These are phyloP conservation scores for Nemotelus nigrinus DNA, from an alignment of 2,888 invertebrate genomes.

Conservation along the genomic window DNA sequence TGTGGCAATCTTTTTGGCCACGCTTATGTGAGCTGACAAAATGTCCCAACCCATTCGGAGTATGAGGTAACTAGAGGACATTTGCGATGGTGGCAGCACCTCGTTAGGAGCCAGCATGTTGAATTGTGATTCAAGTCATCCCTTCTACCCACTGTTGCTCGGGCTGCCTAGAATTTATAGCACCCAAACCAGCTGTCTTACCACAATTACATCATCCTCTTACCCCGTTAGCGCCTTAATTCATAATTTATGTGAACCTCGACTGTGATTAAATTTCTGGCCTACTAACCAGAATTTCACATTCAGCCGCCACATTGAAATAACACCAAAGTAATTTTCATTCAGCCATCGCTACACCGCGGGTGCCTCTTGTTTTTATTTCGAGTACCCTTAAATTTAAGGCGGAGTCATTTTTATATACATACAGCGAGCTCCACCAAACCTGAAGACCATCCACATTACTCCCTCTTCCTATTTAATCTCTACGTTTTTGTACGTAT, in stretches of 20 bases:
- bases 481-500: neutral
- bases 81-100: neutral
- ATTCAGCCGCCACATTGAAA: constrained; percentile 40
- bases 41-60: constrained; percentile 37
- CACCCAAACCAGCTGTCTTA: neutral
- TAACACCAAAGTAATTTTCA: constrained; percentile 34
- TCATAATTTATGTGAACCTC: constrained; percentile 28
- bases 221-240: neutral
- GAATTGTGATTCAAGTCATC: no score
- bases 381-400: constrained; percentile 45
- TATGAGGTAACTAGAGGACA: constrained; percentile 1
- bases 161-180: neutral
- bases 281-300: constrained; percentile 44
- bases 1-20: constrained; percentile 54
- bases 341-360: constrained; percentile 10
- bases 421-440: neutral
- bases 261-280: constrained; percentile 43
- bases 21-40: constrained; percentile 41
- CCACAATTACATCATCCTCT: neutral
- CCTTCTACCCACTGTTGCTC: no score
- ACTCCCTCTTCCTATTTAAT: neutral
- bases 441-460: constrained; percentile 12
- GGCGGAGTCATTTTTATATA: constrained; percentile 51
- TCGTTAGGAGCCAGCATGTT: no score
- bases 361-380: constrained; percentile 33